phyloP scores from a whole-genome alignment of 2,888 invertebrate species.

The Caenorhabditis japonica region DNA sequence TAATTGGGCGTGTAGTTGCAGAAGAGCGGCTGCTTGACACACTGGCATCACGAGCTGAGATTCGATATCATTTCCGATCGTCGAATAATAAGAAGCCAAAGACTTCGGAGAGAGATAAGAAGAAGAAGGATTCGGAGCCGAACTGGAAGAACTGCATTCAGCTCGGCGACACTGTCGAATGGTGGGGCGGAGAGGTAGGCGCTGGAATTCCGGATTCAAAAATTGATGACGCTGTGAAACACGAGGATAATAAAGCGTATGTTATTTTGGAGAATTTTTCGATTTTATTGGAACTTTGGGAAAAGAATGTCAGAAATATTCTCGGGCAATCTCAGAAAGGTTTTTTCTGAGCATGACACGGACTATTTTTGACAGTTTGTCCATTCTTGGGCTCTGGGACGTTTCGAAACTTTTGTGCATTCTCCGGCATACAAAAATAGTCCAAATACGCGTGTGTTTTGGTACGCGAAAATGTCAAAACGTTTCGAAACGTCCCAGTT shows the following conservation, averaged over 20 bases:
- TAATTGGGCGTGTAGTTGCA: slow-evolving; percentile 19
- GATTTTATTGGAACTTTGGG: no score
- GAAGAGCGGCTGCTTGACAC: slow-evolving; percentile 43
- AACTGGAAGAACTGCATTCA: slow-evolving; percentile 26
- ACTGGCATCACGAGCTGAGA: slow-evolving; percentile 14
- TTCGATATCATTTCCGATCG: slow-evolving; percentile 23
- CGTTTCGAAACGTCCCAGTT: no score
- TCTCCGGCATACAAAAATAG: no score
- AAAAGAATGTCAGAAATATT: no score
- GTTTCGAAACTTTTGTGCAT: no score
- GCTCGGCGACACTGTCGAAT: slow-evolving; percentile 37
- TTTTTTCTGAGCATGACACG: slow-evolving; percentile 32
- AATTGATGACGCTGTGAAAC: not conserved
- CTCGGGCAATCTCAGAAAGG: not conserved
- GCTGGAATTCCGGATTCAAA: slow-evolving; percentile 31
- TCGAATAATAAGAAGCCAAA: slow-evolving; percentile 21
- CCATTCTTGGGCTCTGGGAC: no score
- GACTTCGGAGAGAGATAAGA: slow-evolving; percentile 49
- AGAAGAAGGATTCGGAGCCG: slow-evolving; percentile 41
- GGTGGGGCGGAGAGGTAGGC: slow-evolving; percentile 45
- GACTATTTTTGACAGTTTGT: no score
- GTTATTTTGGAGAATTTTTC: not conserved
- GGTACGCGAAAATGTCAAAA: no score
- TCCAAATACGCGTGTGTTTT: no score
- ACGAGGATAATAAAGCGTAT: not conserved